Base-by-base conservation (phyloP, 2,113 vertebrate species). In the Conger conger region DNA sequence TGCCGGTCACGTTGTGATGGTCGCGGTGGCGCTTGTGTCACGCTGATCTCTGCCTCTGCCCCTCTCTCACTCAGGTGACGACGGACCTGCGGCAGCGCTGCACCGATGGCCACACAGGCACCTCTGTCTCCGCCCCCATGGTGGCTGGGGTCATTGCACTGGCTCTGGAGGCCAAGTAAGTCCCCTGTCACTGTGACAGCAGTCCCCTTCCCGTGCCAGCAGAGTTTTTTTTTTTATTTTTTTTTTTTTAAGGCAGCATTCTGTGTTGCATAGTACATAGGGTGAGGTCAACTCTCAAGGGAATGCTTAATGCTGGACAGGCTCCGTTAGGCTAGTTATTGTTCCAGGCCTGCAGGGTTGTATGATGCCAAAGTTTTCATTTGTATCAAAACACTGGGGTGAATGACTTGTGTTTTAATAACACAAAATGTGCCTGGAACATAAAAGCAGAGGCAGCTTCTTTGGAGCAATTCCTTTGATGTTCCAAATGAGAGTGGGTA, bases 121-220 rank as follows among this genome's bases (percentile, higher is more conserved):
- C 97, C 13, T 98, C 97, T 0, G 97, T 97, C 82, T 97, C 97
- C 0, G 97, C 97, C 11, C 97, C 97, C 0, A 93, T 99, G 85
- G 97, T 94, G 0, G 96, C 97, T 0, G 97, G 97, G 15, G 92
- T 97, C 86, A 94, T 98, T 0, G 97, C 97, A 38, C 96, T 99
- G 1, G 92, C 96, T 0, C 93, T 99, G 92, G 96, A 99, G 88
- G 97, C 97, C 92, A 99, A 99, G 97, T 99, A 92, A 93, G 93
- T 23, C 11, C 78, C 18, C 15, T 42, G 36, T 79, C 68, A 73
- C 68, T 73, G 27, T n/a, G 4, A 6, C 15, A 4, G 20, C 18
- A 20, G 54, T 17, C 40, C 3, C 4, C 54, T 16, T 18, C 54
- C 18, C 54, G 3, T 81, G 27, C 37, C 23, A 68, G 60, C n/a